Conservation (phyloP, 2,113 vertebrate species). For the Mesembrinibis cayennensis region DNA sequence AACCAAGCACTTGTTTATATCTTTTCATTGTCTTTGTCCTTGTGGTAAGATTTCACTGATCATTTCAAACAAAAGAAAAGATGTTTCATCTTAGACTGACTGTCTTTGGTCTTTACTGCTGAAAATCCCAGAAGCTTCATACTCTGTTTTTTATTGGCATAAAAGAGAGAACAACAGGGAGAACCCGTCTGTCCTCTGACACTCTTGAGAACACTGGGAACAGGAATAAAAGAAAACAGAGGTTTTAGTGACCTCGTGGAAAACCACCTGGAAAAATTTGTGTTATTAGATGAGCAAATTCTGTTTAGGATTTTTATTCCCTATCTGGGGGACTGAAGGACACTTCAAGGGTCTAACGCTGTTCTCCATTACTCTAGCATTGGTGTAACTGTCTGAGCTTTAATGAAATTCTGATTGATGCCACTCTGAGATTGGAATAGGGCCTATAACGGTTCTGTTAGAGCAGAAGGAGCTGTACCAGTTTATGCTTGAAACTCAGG, state of each 20-base stretch:
- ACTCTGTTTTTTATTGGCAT: neutral
- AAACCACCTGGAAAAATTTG: neutral
- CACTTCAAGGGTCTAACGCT: neutral
- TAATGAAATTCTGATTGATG: constrained; percentile 3
- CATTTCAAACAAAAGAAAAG: neutral
- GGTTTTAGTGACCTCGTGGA: neutral
- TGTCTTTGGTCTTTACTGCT: neutral
- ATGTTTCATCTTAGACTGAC: neutral
- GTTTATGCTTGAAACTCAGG: neutral
- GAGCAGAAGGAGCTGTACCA: neutral
- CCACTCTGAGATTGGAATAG: neutral
- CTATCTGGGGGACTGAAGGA: neutral
- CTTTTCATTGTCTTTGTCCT: neutral
- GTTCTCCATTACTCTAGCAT: neutral
- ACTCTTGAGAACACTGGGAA: neutral
- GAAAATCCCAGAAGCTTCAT: neutral
- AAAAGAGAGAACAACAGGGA: neutral
- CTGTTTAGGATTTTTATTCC: neutral
- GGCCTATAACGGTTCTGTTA: neutral
- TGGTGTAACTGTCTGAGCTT: neutral
- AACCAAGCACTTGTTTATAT: neutral
- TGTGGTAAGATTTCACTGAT: neutral
- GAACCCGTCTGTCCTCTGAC: neutral
- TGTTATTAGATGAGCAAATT: neutral
- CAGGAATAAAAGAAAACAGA: neutral